A percentile compares a stretch with the other conserved stretches of the same genome.
Evolutionary conservation across 2,113 vertebrate genomes (phyloP).

Genomic region (Tychaedon coryphoeus): DNA sequence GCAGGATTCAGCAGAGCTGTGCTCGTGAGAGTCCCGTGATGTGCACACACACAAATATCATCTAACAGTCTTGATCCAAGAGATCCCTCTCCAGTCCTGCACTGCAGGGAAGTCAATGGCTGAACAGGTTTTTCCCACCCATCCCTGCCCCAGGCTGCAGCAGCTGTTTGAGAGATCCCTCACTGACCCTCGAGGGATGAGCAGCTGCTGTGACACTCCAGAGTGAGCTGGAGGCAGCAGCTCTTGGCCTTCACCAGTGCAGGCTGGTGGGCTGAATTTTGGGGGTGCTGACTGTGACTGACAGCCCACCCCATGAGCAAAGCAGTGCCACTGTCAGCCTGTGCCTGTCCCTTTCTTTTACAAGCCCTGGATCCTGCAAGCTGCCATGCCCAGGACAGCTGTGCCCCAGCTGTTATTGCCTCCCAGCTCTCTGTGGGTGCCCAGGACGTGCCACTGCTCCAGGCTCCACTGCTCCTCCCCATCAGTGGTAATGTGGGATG

Average conservation of each 20-base stretch:
- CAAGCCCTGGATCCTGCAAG: rapidly evolving
- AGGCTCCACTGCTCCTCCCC: neutral
- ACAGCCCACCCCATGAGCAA: neutral
- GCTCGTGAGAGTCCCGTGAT: neutral
- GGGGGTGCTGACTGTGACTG: neutral
- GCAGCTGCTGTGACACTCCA: neutral
- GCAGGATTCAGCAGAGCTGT: neutral
- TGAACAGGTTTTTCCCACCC: neutral
- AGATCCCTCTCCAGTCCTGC: rapidly evolving
- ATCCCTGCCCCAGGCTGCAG: neutral
- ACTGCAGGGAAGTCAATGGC: neutral
- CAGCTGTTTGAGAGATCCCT: neutral
- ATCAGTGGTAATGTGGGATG: neutral
- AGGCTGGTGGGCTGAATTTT: neutral
- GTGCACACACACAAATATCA: neutral
- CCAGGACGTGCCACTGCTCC: rapidly evolving
- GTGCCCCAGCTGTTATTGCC: neutral
- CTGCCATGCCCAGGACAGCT: neutral
- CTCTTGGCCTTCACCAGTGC: neutral
- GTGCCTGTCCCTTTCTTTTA: neutral
- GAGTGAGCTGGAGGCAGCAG: rapidly evolving
- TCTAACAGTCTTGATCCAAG: neutral
- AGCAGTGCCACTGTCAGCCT: neutral
- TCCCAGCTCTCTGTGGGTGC: rapidly evolving
- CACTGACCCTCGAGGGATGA: neutral